Conservation (phyloP, 92 coral and sea anemone species). For the Paragorgia papillata region DNA sequence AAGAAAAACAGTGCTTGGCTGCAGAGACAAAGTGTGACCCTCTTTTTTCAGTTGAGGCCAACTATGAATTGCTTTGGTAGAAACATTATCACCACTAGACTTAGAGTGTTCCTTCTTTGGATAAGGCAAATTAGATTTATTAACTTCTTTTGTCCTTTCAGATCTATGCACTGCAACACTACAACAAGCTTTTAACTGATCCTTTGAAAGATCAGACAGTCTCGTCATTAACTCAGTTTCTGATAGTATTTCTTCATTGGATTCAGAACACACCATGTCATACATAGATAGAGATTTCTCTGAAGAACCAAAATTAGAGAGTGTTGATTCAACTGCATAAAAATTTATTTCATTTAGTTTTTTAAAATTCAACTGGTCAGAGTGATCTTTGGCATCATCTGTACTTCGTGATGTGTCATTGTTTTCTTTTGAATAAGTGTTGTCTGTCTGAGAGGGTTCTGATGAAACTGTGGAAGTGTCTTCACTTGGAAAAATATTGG, state of each 20-base stretch:
- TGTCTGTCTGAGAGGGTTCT: not conserved
- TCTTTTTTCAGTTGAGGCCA: slow-evolving; percentile 33
- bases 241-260: not conserved
- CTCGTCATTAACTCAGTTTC: slow-evolving; percentile 15
- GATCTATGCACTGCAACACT: not conserved
- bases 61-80: slow-evolving; percentile 20
- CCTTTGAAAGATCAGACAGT: slow-evolving; percentile 29
- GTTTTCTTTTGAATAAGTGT: not conserved
- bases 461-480: not conserved
- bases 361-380: slow-evolving; percentile 2
- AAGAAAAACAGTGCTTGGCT: slow-evolving; percentile 50
- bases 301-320: slow-evolving; percentile 9
- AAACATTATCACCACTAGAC: not conserved
- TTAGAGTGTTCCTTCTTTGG: not conserved
- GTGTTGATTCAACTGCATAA: not conserved
- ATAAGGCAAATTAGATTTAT: not conserved
- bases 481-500: not conserved
- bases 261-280: slow-evolving; percentile 1
- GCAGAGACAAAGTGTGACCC: not conserved
- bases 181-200: slow-evolving; percentile 33
- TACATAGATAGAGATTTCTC: not conserved
- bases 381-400: not conserved
- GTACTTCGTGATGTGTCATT: not conserved
- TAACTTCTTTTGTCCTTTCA: not conserved
- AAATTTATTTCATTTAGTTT: slow-evolving; percentile 12